Base-by-base conservation (phyloP, 2,113 vertebrate species). In the Haplotaxodon microlepis region DNA sequence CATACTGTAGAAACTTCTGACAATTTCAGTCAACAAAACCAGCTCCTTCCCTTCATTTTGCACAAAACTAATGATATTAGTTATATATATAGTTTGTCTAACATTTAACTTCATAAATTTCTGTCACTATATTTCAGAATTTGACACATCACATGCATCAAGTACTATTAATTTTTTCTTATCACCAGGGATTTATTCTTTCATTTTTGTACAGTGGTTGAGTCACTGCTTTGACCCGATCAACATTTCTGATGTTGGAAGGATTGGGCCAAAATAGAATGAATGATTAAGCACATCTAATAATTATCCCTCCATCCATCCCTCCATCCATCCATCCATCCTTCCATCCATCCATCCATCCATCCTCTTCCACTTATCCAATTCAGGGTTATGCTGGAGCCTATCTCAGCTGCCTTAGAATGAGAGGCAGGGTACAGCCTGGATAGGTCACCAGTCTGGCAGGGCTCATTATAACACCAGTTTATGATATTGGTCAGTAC, bases 1-100 rank as follows among this genome's bases (percentile, higher is more conserved):
- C 73, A 31, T 34, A 51, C 73, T 51, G 73, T 13, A 51, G 73
- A 78, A 78, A 51, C 10, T n/a, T 78, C 45, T 31, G 73, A 78
- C 45, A 78, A 8, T 78, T 31, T 51, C 42, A 19, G 42, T 29
- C 27, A 47, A 76, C 42, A 76, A 3, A 50, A 78, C 27, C 27
- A n/a, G 14, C 13, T 45, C 13, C 5, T 9, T 73, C 21, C 21
- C 40, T 45, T 73, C 69, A 73, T 27, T 27, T 24, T 45, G 21
- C 9, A 42, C 38, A 73, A 16, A 27, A 42, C 5, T 45, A 73
- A 73, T 4, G 40, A 42, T 45, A 73, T 16, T 45, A 3, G n/a
- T 6, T 14, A 57, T 57, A 14, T 56, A 24, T 9, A 24, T 9
- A 71, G 9, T 29, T 50, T 31, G 9, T 31, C 42, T 78, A 19